phyloP scores from a whole-genome alignment of 2,888 invertebrate species.

The Ceraclea dissimilis region DNA sequence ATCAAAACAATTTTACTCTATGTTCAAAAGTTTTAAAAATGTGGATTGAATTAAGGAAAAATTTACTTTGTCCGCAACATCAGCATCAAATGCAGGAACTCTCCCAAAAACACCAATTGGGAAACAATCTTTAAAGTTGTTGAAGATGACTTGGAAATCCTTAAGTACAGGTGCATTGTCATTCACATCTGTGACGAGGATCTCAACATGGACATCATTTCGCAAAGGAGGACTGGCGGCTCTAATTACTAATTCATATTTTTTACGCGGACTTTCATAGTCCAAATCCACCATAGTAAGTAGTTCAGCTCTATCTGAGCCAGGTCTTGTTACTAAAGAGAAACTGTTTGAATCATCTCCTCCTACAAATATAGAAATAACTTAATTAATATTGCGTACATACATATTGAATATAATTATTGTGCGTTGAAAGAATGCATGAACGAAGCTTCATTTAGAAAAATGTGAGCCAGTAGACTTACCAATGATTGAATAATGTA shows the following conservation, averaged over 20 bases:
- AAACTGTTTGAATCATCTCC: conserved; percentile 88
- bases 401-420: neutral
- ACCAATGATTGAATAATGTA: conserved; percentile 92
- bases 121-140: conserved; percentile 90
- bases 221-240: conserved; percentile 87
- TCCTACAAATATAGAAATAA: conserved; percentile 41
- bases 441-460: no score
- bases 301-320: conserved; percentile 79
- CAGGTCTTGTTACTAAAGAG: conserved; percentile 70
- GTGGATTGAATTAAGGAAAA: neutral
- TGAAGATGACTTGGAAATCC: conserved; percentile 90
- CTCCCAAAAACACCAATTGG: conserved; percentile 86
- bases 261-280: conserved; percentile 90
- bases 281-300: conserved; percentile 87
- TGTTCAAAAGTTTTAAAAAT: neutral
- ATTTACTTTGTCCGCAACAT: conserved; percentile 73
- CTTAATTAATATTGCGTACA: no score
- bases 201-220: conserved; percentile 81
- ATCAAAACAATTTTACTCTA: neutral
- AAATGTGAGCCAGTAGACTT: no score
- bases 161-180: conserved; percentile 89
- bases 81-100: conserved; percentile 91
- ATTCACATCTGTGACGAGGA: conserved; percentile 87
- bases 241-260: conserved; percentile 79
- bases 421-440: neutral